Base-by-base conservation (phyloP, 1,140 invertebrate genomes). In the Orussus abietinus region DNA sequence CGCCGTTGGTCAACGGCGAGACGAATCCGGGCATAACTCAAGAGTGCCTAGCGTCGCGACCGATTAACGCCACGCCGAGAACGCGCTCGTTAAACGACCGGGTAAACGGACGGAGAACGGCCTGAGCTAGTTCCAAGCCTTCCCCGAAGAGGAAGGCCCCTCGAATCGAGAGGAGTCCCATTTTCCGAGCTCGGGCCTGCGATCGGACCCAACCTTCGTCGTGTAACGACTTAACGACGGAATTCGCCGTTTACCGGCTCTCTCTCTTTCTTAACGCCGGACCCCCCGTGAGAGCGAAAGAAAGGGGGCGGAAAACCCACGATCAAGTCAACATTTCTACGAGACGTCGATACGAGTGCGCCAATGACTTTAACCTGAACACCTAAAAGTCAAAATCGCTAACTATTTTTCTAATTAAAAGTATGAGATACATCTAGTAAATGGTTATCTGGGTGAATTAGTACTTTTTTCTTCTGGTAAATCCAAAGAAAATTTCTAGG, bases 161-260 rank as follows among this genome's bases (percentile, higher is more conserved):
- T 37, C 25, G 29, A 36, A 37, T 19, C 17, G 34, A 28, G 37
- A 7, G 14, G n/a, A 17, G 35, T 35, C 47, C 53, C 56, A 59
- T 63, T 64, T 62, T 53, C 54, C 51, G 45, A 49, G 51, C 42
- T 53, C 51, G 52, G 49, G 54, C 45, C 49, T 49, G 49, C 48
- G 57, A 56, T 59, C 49, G 49, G 51, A 21, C 44, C 35, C 26
- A 31, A 38, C 45, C 38, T n/a, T n/a, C n/a, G n/a, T n/a, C 37
- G 29, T 45, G 55, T 64, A 64, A 64, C 58, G 54, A 67, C 66
- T 64, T 69, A 69, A 69, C 66, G 64, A 69, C 60, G 62, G 57
- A 64, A 66, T 67, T 53, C 53, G 47, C 62, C 55, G 59, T 56
- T 66, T 66, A 59, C 46, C 42, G 14, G 35, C 34, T 42, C 43